Conservation (phyloP, 64 coral and sea anemone genomes). For the Porites australiensis region DNA sequence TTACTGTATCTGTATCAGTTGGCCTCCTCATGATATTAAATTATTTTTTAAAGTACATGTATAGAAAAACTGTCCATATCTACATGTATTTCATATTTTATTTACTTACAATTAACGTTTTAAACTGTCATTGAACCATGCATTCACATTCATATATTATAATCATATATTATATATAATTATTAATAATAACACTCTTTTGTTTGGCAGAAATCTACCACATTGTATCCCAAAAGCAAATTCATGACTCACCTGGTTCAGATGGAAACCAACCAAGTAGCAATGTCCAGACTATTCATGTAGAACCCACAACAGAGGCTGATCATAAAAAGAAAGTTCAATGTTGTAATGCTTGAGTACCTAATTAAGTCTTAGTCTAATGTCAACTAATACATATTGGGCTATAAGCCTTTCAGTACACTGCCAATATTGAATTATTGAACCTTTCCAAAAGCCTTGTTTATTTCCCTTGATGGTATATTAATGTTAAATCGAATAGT, state of each 20-base stretch:
- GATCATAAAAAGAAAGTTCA: slow-evolving; percentile 92
- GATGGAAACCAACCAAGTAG: slow-evolving; percentile 95
- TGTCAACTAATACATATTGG: slow-evolving; percentile 13
- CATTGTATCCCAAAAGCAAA: slow-evolving; percentile 99
- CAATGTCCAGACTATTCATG: slow-evolving; percentile 97
- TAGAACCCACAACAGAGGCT: slow-evolving; percentile 88
- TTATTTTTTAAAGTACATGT: no score
- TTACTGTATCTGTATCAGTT: no score
- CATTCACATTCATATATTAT: no score
- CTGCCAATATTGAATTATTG: no score
- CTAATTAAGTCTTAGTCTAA: neutral
- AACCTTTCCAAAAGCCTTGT: neutral
- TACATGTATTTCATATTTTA: no score
- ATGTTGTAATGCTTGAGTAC: slow-evolving; percentile 91
- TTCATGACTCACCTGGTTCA: slow-evolving; percentile 83
- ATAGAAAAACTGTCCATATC: no score
- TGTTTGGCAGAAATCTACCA: slow-evolving; percentile 97
- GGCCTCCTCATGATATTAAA: no score
- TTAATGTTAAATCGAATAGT: slow-evolving; percentile 38
- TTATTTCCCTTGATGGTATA: slow-evolving; percentile 2
- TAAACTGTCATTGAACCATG: no score
- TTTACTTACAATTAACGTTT: no score
- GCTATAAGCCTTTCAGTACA: neutral
- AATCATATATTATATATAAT: neutral
- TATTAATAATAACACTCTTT: neutral